These are phyloP conservation scores for Cecropterus lyciades DNA, from an alignment of 1,140 invertebrate species.

Conservation along the genomic window DNA sequence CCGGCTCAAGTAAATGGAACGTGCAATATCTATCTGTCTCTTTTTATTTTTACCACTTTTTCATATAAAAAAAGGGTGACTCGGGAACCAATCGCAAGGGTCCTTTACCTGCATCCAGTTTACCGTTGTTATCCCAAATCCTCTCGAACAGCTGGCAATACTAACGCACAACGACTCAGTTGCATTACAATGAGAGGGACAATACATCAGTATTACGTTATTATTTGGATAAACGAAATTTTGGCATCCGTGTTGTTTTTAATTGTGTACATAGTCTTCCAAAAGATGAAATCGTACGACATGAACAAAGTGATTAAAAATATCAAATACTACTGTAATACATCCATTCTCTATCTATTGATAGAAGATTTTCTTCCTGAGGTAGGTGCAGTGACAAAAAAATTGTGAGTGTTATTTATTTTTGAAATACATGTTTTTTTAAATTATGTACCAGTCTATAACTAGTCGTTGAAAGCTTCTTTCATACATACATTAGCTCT, in stretches of 20 bases:
- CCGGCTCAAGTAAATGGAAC: constrained; percentile 16
- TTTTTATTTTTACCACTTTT: background rate
- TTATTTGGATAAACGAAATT: constrained; percentile 34
- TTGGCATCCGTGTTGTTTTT: constrained; percentile 40
- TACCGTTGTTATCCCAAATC: constrained; percentile 24
- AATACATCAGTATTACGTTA: constrained; percentile 33
- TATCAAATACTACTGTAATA: constrained; percentile 30
- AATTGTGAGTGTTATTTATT: too few species aligned
- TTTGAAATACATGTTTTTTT: too few species aligned
- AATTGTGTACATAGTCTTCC: constrained; percentile 18
- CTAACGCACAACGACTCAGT: constrained; percentile 7
- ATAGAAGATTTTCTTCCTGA: too few species aligned
- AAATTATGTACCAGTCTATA: too few species aligned
- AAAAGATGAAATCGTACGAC: constrained; percentile 37
- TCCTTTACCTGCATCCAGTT: constrained; percentile 45
- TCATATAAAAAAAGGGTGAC: constrained; percentile 26
- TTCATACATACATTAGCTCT: constrained; percentile 1
- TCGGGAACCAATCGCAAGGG: constrained; percentile 39
- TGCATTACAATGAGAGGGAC: constrained; percentile 22
- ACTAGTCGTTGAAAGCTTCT: too few species aligned
- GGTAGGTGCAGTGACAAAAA: too few species aligned
- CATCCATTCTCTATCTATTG: background rate
- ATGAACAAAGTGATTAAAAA: constrained; percentile 36
- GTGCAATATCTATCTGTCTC: constrained; percentile 17
- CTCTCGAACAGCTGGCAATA: constrained; percentile 29